Percentiles rank a stretch among this genome's conserved stretches.
These are phyloP conservation scores for Drosophila yakuba DNA, from an alignment of 1,140 invertebrate genomes.

Conservation along the genomic window DNA sequence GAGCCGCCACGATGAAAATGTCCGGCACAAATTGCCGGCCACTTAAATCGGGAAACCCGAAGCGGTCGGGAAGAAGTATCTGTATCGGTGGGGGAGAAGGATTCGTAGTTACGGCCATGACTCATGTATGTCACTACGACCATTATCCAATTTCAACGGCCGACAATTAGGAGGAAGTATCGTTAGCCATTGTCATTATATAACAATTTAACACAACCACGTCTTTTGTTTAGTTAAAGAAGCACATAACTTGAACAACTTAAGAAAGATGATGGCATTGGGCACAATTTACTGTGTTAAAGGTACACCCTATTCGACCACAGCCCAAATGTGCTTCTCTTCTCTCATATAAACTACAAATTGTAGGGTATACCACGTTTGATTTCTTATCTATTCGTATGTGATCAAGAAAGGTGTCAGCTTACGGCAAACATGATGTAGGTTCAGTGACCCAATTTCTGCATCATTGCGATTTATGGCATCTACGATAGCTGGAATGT, in stretches of 20 bases:
- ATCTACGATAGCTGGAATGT: slow-evolving; percentile 22
- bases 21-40: slow-evolving; percentile 52
- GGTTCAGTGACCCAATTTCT: slow-evolving; percentile 40
- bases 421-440: slow-evolving; percentile 26
- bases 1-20: slow-evolving; percentile 35
- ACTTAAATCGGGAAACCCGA: slow-evolving; percentile 59
- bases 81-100: background rate
- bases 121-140: slow-evolving; percentile 23
- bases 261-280: too few species aligned
- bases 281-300: background rate
- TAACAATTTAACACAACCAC: background rate
- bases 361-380: background rate
- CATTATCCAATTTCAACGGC: slow-evolving; percentile 33
- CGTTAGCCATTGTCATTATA: background rate
- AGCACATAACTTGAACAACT: too few species aligned
- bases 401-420: slow-evolving; percentile 25
- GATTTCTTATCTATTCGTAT: background rate
- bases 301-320: too few species aligned
- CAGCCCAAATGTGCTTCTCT: too few species aligned
- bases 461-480: slow-evolving; percentile 26
- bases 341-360: background rate
- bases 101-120: background rate
- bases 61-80: background rate
- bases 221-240: too few species aligned
- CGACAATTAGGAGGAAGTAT: slow-evolving; percentile 5